A percentile compares a stretch with the other conserved stretches of the same genome.
phyloP scores from a whole-genome alignment of 2,113 vertebrate species.

The Coptodon rendalli region DNA sequence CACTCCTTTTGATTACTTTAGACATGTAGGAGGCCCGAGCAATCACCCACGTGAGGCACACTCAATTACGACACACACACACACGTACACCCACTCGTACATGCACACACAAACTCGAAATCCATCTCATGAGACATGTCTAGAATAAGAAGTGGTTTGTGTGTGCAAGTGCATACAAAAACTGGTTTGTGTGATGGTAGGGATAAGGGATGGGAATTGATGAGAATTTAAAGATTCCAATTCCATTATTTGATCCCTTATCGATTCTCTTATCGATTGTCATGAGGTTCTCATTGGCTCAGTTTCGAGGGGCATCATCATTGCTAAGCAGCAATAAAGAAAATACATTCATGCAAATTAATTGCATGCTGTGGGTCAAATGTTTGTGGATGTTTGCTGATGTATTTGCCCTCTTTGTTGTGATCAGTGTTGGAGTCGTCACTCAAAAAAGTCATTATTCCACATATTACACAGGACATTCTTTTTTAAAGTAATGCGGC shows the following conservation, averaged over 20 bases:
- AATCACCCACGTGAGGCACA: constrained; percentile 47
- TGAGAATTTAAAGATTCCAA: not conserved
- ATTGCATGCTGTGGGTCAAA: not conserved
- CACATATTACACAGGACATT: not conserved
- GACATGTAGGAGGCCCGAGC: constrained; percentile 54
- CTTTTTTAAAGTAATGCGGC: not conserved
- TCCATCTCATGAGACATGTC: constrained; percentile 37
- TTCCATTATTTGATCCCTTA: not conserved
- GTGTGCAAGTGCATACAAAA: not conserved
- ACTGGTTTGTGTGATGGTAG: not conserved
- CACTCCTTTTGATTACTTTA: constrained; percentile 58
- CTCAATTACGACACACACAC: constrained; percentile 22
- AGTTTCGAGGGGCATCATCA: not conserved
- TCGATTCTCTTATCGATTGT: accelerated
- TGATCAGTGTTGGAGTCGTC: not conserved
- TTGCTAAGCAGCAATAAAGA: not conserved
- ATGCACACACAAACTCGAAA: constrained; percentile 5
- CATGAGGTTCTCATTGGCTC: not conserved
- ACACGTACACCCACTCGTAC: not conserved
- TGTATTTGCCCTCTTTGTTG: not conserved
- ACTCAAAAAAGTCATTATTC: not conserved
- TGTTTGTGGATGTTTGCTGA: not conserved
- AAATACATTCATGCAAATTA: not conserved
- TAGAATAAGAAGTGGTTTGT: constrained; percentile 35
- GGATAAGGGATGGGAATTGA: not conserved